Evolutionary conservation across 2,888 invertebrate genomes (phyloP), one percentile per base, ranked within the genome.

Genomic region (Vanessa cardui): DNA sequence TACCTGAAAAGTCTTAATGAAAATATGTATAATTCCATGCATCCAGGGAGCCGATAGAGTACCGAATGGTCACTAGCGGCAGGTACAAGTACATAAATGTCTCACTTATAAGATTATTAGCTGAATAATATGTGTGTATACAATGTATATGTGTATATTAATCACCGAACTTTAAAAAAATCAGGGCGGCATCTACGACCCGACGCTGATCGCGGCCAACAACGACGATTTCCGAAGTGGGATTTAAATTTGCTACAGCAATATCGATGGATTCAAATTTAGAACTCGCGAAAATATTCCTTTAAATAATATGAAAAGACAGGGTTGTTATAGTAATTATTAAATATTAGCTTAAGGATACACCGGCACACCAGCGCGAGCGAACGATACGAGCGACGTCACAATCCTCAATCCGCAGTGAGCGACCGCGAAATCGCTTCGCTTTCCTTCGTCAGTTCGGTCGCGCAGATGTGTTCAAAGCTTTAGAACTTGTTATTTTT

Each of bases 51-150:
- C 77, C 18, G 84, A 78, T 8, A 76, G 58, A 46, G 69, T 88
- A 64, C 81, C 82, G 12, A 88, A 88, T 58, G 88, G 88, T 49
- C 87, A 87, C 62, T 88, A 83, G 73, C 80, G 78, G 84, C 79
- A 78, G 85, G 85, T 85, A 72, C 60, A 8, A 21, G 44, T 39
- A 54, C 16, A 18, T 18, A 7, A 21, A 33, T n/a, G n/a, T 12
- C n/a, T 9, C 15, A n/a, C 45, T 45, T 9, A 18, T 20, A 58
- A 39, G 5, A 58, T 8, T 58, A 44, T 18, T 2, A 58, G n/a
- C n/a, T n/a, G n/a, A n/a, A n/a, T n/a, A n/a, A n/a, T n/a, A n/a
- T n/a, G n/a, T n/a, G n/a, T n/a, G n/a, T n/a, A n/a, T n/a, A n/a
- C n/a, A n/a, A n/a, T n/a, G n/a, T n/a, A n/a, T n/a, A n/a, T n/a